Evolutionary conservation across 2,113 vertebrate species (phyloP).

Genomic region (Erinaceus europaeus): DNA sequence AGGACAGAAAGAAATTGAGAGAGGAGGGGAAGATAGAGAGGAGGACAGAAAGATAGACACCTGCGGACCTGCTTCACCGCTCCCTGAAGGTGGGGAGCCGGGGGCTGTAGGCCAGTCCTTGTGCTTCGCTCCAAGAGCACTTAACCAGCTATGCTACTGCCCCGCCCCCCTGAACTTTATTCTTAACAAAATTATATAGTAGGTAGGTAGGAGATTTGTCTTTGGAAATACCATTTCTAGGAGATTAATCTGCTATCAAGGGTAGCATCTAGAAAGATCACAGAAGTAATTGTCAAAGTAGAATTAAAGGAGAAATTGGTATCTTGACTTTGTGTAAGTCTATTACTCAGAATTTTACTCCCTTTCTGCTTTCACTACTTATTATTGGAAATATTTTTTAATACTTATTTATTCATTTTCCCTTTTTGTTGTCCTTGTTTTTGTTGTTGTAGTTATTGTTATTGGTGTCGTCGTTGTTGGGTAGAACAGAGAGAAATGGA

Average conservation of each 20-base stretch:
- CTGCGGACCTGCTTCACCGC: too few species aligned
- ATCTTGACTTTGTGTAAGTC: not conserved
- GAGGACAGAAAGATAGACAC: too few species aligned
- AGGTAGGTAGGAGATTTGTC: not conserved
- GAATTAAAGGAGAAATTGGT: slow-evolving; percentile 7
- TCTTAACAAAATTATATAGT: not conserved
- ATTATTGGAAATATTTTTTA: not conserved
- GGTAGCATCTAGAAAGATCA: not conserved
- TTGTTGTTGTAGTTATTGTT: too few species aligned
- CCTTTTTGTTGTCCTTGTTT: too few species aligned
- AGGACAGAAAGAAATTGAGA: too few species aligned
- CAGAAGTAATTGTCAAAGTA: not conserved
- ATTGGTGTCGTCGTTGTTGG: too few species aligned
- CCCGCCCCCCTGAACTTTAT: slow-evolving; percentile 3
- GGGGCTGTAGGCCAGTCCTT: too few species aligned
- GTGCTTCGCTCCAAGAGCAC: too few species aligned
- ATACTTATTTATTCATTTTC: not conserved
- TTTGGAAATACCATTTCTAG: not conserved
- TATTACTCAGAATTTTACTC: not conserved
- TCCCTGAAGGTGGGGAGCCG: too few species aligned
- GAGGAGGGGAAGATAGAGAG: too few species aligned
- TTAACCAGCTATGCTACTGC: too few species aligned
- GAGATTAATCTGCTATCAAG: not conserved
- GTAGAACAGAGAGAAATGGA: too few species aligned
- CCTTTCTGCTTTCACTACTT: not conserved